Evolutionary conservation across 2,888 invertebrate genomes (phyloP).

Genomic region (Dendrolimus pini): DNA sequence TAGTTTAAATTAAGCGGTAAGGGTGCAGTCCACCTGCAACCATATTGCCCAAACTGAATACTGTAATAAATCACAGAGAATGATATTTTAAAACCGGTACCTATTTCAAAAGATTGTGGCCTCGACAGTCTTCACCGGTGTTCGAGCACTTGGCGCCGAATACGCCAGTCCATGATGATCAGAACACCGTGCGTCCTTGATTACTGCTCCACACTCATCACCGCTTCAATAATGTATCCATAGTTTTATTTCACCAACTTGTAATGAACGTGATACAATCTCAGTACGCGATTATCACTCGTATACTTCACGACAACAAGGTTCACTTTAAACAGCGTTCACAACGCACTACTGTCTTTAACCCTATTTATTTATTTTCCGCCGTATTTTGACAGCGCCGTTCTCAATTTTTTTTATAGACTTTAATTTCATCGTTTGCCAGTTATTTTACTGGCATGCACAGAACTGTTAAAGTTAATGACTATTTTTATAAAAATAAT

Average conservation of each 20-base stretch:
- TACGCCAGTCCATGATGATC: conserved; percentile 60
- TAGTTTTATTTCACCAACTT: conserved; percentile 11
- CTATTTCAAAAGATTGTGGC: conserved; percentile 67
- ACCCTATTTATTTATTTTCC: conserved; percentile 72
- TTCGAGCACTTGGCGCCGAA: conserved; percentile 45
- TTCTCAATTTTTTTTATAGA: conserved; percentile 24
- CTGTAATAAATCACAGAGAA: conserved; percentile 70
- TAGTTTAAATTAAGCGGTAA: conserved; percentile 5
- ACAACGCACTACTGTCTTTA: conserved; percentile 45
- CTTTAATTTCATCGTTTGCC: not conserved
- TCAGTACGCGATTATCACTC: conserved; percentile 39
- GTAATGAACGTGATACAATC: conserved; percentile 21
- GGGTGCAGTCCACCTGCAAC: conserved; percentile 44
- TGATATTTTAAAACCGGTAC: conserved; percentile 74
- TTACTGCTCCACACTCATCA: conserved; percentile 36
- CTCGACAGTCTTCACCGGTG: conserved; percentile 63
- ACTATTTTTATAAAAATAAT: conserved; percentile 27
- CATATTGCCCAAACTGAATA: conserved; percentile 26
- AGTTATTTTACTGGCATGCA: not conserved
- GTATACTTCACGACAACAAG: conserved; percentile 33
- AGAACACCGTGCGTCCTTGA: conserved; percentile 23
- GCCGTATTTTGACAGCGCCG: conserved; percentile 59
- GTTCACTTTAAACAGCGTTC: conserved; percentile 40
- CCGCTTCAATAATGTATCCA: conserved; percentile 33
- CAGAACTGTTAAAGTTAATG: not conserved